A percentile compares a stretch with the other conserved stretches of the same genome.
phyloP scores from a whole-genome alignment of 2,888 invertebrate species.

The Hyposoter dolosus region DNA sequence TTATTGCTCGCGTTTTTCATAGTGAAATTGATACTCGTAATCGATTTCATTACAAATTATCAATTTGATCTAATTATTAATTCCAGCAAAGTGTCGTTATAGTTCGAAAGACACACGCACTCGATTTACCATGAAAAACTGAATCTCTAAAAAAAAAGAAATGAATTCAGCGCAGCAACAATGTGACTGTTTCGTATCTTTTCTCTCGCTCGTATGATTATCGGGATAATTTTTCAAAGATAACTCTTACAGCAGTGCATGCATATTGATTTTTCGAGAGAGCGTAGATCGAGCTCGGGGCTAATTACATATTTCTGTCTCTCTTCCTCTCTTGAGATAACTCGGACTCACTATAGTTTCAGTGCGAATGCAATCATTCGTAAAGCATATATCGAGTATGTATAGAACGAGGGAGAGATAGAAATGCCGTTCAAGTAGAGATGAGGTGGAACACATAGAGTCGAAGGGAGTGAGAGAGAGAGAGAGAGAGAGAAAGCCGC shows the following conservation, averaged over 20 bases:
- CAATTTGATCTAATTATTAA: not conserved
- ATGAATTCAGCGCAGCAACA: not conserved
- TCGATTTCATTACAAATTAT: not conserved
- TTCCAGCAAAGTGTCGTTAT: too few relatives aligned
- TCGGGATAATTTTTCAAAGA: not conserved
- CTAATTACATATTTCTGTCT: constrained; percentile 42
- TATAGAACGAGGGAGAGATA: constrained; percentile 34
- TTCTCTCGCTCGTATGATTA: not conserved
- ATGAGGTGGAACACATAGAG: constrained; percentile 25
- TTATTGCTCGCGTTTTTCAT: not conserved
- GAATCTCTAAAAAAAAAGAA: not conserved
- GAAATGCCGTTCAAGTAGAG: constrained; percentile 44
- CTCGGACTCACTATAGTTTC: constrained; percentile 20
- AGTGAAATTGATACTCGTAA: not conserved
- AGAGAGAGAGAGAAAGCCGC: constrained; percentile 55
- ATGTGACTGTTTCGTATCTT: not conserved
- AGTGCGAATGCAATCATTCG: constrained; percentile 42
- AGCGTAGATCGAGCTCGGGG: constrained; percentile 4
- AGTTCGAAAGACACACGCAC: too few relatives aligned
- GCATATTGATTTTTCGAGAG: constrained; percentile 15
- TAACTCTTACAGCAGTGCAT: not conserved
- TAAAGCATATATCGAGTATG: constrained; percentile 28
- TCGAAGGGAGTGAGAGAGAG: constrained; percentile 19
- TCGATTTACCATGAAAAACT: not conserved
- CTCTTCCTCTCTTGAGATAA: constrained; percentile 18